phyloP scores from a whole-genome alignment of 2,797 vertebrate species.

The Cossypha niveicapilla region DNA sequence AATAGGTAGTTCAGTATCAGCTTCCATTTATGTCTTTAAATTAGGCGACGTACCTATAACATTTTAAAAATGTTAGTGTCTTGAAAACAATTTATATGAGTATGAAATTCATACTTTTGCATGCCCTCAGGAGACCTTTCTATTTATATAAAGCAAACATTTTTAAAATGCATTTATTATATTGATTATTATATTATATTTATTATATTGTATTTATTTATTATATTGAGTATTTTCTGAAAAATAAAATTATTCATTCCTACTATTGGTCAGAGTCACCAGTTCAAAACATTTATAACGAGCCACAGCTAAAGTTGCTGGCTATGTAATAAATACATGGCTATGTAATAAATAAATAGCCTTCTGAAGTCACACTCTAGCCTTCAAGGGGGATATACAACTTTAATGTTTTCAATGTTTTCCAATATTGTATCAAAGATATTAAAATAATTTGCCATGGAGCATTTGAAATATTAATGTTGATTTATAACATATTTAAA shows the following conservation, averaged over 20 bases:
- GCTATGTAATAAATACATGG: not conserved
- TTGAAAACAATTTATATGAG: not conserved
- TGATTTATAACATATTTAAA: not conserved
- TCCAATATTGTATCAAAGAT: not conserved
- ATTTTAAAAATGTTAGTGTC: not conserved
- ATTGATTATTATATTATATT: too few relatives aligned
- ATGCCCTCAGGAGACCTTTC: not conserved
- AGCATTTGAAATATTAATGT: not conserved
- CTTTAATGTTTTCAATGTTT: not conserved
- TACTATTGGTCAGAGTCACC: not conserved
- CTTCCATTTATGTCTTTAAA: not conserved
- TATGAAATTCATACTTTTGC: not conserved
- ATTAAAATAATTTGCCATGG: not conserved
- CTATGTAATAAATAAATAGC: not conserved
- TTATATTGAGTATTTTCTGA: not conserved
- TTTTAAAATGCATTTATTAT: not conserved
- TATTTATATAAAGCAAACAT: not conserved
- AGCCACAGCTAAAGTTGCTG: not conserved
- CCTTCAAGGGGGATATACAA: not conserved
- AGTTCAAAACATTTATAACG: not conserved
- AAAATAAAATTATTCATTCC: not conserved
- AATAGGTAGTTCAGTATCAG: not conserved
- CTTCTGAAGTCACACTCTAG: not conserved
- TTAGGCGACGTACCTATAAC: not conserved
- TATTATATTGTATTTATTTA: not conserved